phyloP scores from a whole-genome alignment of 23 tunicate genomes.

The Halocynthia aurantium region DNA sequence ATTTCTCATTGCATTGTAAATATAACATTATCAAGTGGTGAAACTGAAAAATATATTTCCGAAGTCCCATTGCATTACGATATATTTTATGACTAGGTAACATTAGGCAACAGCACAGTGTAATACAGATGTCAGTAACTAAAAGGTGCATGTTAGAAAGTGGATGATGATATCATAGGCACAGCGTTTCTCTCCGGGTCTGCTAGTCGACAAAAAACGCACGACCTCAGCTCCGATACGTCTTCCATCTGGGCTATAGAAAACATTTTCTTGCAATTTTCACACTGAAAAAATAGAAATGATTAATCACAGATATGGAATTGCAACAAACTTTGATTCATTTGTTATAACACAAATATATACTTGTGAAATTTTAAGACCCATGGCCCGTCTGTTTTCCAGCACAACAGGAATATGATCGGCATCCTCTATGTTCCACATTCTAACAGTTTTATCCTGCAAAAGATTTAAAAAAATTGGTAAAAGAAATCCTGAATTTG shows the following conservation, averaged over 20 bases:
- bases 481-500: not conserved
- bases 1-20: no score
- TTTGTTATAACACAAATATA: not conserved
- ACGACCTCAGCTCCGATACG: constrained; percentile 22
- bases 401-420: constrained; percentile 76
- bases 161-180: constrained; percentile 9
- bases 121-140: no score
- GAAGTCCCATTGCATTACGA: no score
- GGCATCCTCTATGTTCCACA: constrained; percentile 76
- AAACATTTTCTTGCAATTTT: constrained; percentile 60
- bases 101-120: no score
- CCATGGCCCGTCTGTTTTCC: constrained; percentile 62
- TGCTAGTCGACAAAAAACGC: constrained; percentile 80
- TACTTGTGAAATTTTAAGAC: constrained; percentile 57
- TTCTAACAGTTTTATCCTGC: constrained; percentile 71
- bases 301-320: not conserved
- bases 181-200: constrained; percentile 55
- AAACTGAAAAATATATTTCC: no score
- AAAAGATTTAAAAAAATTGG: not conserved
- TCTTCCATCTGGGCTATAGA: constrained; percentile 64
- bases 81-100: no score
- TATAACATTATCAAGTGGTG: no score
- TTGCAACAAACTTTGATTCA: not conserved
- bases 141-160: no score
- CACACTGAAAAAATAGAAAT: constrained; percentile 33